phyloP scores from a whole-genome alignment of 2,888 invertebrate genomes.

The Diarsia rubi region DNA sequence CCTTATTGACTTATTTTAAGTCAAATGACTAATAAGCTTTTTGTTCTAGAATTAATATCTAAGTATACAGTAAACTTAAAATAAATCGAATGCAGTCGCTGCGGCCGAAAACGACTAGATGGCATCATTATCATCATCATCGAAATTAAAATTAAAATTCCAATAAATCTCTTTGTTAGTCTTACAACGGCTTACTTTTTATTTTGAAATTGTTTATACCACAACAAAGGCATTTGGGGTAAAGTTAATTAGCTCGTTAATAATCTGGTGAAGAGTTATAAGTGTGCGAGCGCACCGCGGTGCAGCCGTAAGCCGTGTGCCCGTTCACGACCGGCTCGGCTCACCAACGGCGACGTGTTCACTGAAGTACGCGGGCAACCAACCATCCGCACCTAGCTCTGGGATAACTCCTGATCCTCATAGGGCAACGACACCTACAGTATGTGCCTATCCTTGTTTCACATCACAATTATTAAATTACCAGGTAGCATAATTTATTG shows the following conservation, averaged over 20 bases:
- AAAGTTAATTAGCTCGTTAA: slow-evolving; percentile 67
- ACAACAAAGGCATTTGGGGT: slow-evolving; percentile 63
- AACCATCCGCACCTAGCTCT: slow-evolving; percentile 29
- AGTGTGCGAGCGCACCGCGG: slow-evolving; percentile 42
- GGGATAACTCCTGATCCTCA: slow-evolving; percentile 31
- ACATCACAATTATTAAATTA: background rate
- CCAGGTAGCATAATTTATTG: background rate
- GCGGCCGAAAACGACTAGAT: too few species aligned
- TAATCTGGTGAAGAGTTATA: slow-evolving; percentile 66
- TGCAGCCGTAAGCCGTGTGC: slow-evolving; percentile 27
- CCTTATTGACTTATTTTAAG: background rate
- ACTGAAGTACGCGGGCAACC: slow-evolving; percentile 41
- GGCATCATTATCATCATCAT: too few species aligned
- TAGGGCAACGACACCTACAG: background rate
- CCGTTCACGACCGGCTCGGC: slow-evolving; percentile 4
- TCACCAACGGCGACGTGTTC: slow-evolving; percentile 16
- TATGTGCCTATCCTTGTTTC: background rate
- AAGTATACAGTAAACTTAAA: too few species aligned
- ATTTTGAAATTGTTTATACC: slow-evolving; percentile 42
- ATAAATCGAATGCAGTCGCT: too few species aligned
- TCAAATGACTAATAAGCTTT: background rate
- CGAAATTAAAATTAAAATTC: background rate
- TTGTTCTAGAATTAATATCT: background rate
- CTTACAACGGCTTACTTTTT: slow-evolving; percentile 26
- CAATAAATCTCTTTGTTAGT: background rate